Evolutionary conservation across 2,888 invertebrate species (phyloP), one percentile per base, ranked within the genome.

Genomic region (Ischnus inquisitorius): DNA sequence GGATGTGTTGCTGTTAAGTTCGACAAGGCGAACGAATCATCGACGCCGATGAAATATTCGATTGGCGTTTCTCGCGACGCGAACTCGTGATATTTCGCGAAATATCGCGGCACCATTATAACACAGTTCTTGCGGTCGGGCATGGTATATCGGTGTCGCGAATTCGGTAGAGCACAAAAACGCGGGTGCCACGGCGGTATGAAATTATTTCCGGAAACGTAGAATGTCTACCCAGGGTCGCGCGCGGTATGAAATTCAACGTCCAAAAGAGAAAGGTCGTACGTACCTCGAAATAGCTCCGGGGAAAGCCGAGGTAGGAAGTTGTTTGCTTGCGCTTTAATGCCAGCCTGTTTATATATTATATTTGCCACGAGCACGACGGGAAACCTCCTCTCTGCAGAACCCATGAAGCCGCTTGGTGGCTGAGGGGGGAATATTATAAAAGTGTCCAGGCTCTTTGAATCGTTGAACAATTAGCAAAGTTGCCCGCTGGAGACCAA

Each of bases 391-490:
- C 46, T 46, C 12, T 41, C 39, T 19, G 25, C 19, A 28, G 12
- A 62, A 16, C 41, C 28, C 6, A 6, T 34, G 62, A 46, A 54
- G n/a, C 14, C n/a, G 72, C n/a, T 8, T 34, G 34, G 34, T 34
- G 5, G 34, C 1, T 34, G 34, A 4, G 34, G 22, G 34, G 54
- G 28, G 43, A 19, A 79, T 79, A 84, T 82, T 82, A 82, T 79
- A 82, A 82, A 84, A 85, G 62, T 81, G 51, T 84, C 48, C 62
- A 57, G 84, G 72, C 72, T 75, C 81, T 84, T 78, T 81, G 80
- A 84, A 80, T 84, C 25, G 74, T 78, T 69, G 87, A 87, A 90
- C 88, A 90, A 90, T 90, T 90, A 90, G 87, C 84, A 78, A 75
- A 85, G 86, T 78, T 75, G 71, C 83, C 83, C 86, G 85, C 82